Base-by-base conservation (phyloP, 2,888 invertebrate species). In the Lithodes maja region DNA sequence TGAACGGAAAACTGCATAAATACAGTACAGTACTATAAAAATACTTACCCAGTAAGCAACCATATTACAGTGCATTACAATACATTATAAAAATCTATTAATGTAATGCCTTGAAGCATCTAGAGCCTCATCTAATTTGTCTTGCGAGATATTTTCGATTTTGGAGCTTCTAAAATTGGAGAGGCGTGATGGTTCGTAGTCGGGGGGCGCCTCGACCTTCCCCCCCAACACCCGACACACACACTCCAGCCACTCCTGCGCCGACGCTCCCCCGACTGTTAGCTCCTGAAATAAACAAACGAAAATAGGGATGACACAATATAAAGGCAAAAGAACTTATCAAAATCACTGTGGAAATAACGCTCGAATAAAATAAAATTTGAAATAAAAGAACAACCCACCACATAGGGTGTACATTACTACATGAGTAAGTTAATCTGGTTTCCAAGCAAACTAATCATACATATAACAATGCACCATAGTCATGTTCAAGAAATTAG, bases 41-140 rank as follows among this genome's bases (percentile, higher is more conserved):
- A 61, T 7, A 61, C 61, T 7, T 61, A 5, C 61, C 12, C 61
- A 61, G 12, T 7, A 61, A 7, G 12, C 12, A 61, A 61, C 7
- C 61, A 33, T 33, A 33, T 33, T 33, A 33, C 33, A 33, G 33
- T 33, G 33, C 33, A 33, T 33, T 33, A 33, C 33, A 33, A 33
- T 33, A 33, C 33, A 33, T 61, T 61, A 61, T 12, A 61, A 61
- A 68, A 81, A 81, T 12, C 69, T 69, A 9, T 69, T 52, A 61
- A 82, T 82, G 17, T 82, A 82, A 54, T 17, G 68, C 1, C 69
- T 82, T 15, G 82, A 82, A 52, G 82, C 69, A 15, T 82, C 50
- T 1, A 82, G 52, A n/a, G 82, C 82, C 69, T 82, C 52, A 49
- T 69, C 50, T 9, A 82, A 69, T 69, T 49, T 82, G 50, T 68